Evolutionary conservation across 1,140 invertebrate genomes (phyloP), one percentile per base, ranked within the genome.

Genomic region (Psilanteris sp.): DNA sequence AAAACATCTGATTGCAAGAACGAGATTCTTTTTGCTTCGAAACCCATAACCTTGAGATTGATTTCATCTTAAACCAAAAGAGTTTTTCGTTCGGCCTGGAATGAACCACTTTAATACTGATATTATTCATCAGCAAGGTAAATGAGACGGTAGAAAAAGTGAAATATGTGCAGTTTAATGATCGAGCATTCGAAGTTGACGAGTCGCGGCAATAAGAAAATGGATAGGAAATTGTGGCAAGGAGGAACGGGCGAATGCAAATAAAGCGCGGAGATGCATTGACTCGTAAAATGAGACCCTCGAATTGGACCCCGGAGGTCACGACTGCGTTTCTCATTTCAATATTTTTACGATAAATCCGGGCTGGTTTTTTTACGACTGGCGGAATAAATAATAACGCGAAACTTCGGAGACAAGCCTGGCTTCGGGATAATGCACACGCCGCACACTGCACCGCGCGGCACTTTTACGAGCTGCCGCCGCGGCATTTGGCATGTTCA

Each of bases 261-360:
- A 67, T 67, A 67, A 55, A 55, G 50, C 8, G 44, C 15, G 3
- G 10, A 43, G 64, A 59, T 57, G 55, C 55, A 46, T 52, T 37
- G 55, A 61, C 67, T 71, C 67, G 55, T 71, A 71, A 71, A 71
- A 71, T 18, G 62, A 13, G 46, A 15, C 27, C 15, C 22, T 54
- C 31, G 44, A 62, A 61, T 71, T 46, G 46, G 67, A 39, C 39
- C 59, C 20, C 29, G 39, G 46, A 66, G 70, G 70, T 74, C 70
- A 74, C 32, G 37, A 41, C 50, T 36, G 71, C 44, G 61, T 32
- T 44, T 68, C 73, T 57, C 57, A 76, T 76, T 76, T 70, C 57
- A 64, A 76, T 76, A 70, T 70, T 59, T 68, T 66, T 55, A 57
- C 64, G 73, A 76, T 76, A 76, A 76, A 76, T 70, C 64, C 73